A percentile compares a stretch with the other conserved stretches of the same genome.
Conservation (phyloP, 2,113 vertebrate genomes). For the Uropsilus gracilis region DNA sequence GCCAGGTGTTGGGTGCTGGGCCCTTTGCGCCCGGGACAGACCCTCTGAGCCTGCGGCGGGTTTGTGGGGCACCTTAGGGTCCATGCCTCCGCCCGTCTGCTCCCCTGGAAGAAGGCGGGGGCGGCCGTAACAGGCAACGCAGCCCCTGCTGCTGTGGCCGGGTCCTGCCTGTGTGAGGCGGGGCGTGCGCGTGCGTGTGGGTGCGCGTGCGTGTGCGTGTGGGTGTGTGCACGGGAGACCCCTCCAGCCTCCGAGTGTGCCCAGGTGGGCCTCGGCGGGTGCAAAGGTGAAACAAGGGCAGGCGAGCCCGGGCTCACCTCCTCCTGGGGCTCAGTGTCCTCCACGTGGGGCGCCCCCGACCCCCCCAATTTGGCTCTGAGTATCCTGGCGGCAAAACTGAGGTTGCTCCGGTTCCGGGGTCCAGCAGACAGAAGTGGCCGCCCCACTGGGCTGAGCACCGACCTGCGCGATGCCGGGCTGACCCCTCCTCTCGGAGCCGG, state of each 20-base stretch:
- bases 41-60: too few species aligned
- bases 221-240: accelerated
- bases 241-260: too few species aligned
- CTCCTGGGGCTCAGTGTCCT: accelerated
- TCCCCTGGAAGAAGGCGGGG: background rate
- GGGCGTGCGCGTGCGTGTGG: accelerated
- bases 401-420: accelerated
- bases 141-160: background rate
- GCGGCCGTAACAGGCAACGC: background rate
- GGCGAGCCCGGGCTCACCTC: background rate
- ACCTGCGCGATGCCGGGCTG: too few species aligned
- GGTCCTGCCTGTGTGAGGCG: background rate
- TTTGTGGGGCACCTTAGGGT: background rate
- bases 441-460: background rate
- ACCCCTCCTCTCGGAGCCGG: background rate
- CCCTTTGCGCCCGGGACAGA: accelerated
- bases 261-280: too few species aligned
- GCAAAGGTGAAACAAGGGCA: too few species aligned
- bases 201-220: accelerated
- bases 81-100: accelerated
- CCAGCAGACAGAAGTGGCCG: accelerated
- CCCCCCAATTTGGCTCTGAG: background rate
- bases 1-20: background rate
- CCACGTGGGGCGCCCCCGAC: accelerated
- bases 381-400: background rate